phyloP scores from a whole-genome alignment of 2,888 invertebrate species.

The Hydrotaea diabolus region DNA sequence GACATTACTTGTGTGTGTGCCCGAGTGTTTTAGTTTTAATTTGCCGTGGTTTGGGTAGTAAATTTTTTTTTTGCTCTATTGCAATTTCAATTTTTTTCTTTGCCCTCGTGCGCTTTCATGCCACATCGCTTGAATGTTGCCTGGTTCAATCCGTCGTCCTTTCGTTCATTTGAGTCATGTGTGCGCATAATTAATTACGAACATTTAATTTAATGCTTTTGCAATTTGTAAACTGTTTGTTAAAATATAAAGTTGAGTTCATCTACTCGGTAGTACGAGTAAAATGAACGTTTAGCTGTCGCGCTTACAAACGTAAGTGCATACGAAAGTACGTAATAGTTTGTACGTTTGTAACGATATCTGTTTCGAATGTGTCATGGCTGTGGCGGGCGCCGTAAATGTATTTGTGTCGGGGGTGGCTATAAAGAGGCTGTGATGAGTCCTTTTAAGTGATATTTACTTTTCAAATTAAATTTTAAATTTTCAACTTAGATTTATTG shows the following conservation, averaged over 20 bases:
- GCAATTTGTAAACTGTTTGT: slow-evolving; percentile 66
- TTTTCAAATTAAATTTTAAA: slow-evolving; percentile 2
- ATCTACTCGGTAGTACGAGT: not conserved
- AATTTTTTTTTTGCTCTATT: not conserved
- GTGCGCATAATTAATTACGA: slow-evolving; percentile 65
- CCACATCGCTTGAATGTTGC: not conserved
- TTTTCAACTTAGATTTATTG: slow-evolving; percentile 8
- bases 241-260: slow-evolving; percentile 49
- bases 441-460: not conserved
- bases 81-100: not conserved
- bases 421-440: not conserved
- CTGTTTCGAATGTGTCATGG: not conserved
- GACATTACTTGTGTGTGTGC: not conserved
- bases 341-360: not conserved
- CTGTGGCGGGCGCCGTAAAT: too few species aligned
- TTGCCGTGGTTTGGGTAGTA: not conserved
- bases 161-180: slow-evolving; percentile 29
- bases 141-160: not conserved
- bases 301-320: not conserved
- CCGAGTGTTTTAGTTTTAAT: slow-evolving; percentile 3
- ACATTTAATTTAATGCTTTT: slow-evolving; percentile 66
- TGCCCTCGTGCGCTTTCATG: not conserved
- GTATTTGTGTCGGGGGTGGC: too few species aligned
- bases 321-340: not conserved
- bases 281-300: slow-evolving; percentile 58